phyloP scores from a whole-genome alignment of 1,140 invertebrate species.

The Papilio polytes region DNA sequence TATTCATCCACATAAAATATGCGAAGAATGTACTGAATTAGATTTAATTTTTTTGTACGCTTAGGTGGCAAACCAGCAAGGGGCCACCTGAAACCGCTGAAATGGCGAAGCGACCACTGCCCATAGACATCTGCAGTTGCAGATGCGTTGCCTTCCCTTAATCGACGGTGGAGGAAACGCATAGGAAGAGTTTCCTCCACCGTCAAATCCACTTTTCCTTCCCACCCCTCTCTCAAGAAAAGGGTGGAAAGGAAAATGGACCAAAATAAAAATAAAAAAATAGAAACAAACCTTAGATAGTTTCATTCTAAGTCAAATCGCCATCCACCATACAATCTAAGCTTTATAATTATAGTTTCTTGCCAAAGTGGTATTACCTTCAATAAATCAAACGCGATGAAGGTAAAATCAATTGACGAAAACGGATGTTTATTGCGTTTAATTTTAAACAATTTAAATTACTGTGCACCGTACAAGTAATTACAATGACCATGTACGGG shows the following conservation, averaged over 20 bases:
- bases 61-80: too few relatives aligned
- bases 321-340: not conserved
- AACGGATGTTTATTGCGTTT: conserved; percentile 24
- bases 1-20: too few relatives aligned
- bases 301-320: not conserved
- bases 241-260: not conserved
- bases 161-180: too few relatives aligned
- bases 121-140: too few relatives aligned
- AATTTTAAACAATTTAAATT: conserved; percentile 24
- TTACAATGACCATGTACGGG: not conserved
- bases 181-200: too few relatives aligned
- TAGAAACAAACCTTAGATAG: not conserved
- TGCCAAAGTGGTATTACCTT: conserved; percentile 14
- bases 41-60: too few relatives aligned
- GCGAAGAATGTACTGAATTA: too few relatives aligned
- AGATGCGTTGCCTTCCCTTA: too few relatives aligned
- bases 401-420: conserved; percentile 23
- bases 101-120: too few relatives aligned
- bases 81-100: too few relatives aligned
- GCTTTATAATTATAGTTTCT: conserved; percentile 13
- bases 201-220: too few relatives aligned
- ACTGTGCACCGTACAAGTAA: not conserved
- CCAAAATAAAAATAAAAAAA: not conserved
- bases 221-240: too few relatives aligned
- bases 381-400: conserved; percentile 6